Conservation (phyloP, 2,888 invertebrate species). For the Pteria penguin region DNA sequence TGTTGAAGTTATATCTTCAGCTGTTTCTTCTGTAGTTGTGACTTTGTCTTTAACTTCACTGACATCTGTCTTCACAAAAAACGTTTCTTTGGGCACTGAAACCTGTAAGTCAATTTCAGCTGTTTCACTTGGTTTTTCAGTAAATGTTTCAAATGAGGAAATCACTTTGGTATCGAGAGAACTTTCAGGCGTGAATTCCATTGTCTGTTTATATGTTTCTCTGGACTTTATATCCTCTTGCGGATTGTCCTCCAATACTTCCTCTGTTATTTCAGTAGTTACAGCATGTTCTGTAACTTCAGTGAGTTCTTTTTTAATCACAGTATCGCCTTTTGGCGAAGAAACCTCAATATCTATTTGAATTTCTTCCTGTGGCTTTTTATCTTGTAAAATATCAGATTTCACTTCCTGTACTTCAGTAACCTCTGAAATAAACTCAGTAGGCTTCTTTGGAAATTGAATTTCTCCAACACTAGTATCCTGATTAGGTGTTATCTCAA, state of each 20-base stretch:
- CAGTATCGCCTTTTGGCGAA: neutral
- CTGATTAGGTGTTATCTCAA: conserved; percentile 35
- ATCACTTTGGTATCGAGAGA: conserved; percentile 17
- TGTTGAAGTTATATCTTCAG: neutral
- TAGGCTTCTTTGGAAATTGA: neutral
- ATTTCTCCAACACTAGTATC: conserved; percentile 16
- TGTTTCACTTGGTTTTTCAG: conserved; percentile 9
- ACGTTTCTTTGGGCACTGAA: neutral
- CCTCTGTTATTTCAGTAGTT: conserved; percentile 30
- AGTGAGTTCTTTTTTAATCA: conserved; percentile 18
- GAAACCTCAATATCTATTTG: neutral
- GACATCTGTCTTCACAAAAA: neutral
- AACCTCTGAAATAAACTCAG: conserved; percentile 35
- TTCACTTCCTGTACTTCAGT: conserved; percentile 21
- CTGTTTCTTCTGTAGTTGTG: neutral
- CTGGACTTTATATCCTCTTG: conserved; percentile 6
- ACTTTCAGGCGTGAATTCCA: conserved; percentile 22
- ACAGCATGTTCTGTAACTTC: conserved; percentile 34
- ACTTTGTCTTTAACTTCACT: neutral
- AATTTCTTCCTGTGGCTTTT: neutral
- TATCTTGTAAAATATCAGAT: conserved; percentile 9
- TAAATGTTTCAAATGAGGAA: conserved; percentile 32
- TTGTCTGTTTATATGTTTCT: conserved; percentile 13
- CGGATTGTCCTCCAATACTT: conserved; percentile 33
- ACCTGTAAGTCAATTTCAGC: neutral